Base-by-base conservation (phyloP, 2,888 invertebrate species). In the Cosmia trapezina region DNA sequence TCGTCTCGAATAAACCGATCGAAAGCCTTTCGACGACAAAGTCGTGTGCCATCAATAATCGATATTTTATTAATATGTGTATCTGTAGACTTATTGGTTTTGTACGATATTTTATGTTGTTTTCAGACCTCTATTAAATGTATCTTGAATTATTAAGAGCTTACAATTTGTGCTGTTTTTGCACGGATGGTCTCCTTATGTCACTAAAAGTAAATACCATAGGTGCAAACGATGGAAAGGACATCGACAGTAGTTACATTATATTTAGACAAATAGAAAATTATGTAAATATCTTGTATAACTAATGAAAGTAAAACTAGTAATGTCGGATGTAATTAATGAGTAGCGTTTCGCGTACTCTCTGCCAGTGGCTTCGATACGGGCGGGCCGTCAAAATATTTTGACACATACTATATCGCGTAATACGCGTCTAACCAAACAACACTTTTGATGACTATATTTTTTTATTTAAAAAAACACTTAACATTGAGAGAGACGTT, bases 251-350 rank as follows among this genome's bases (percentile, higher is more conserved):
- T 74, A 73, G 73, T 81, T 78, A 70, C 33, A 85, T 85, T 83
- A 81, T 80, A 87, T 84, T 84, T 81, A 78, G 51, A 83, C 83
- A 83, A 87, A 87, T 87, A 88, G 89, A 89, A 88, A 89, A 90
- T 89, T 91, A 90, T 89, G 89, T 90, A 91, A 92, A 92, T 91
- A 87, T 90, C 89, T 94, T 94, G 93, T 94, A 91, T 93, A 94
- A 94, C 92, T 93, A 91, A 94, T 91, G 94, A 95, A 95, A 95
- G 94, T 93, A 86, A 90, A 89, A 91, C 92, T 88, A 90, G 89
- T 89, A 89, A 90, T 90, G 91, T 93, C 91, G 88, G 90, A 88
- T 91, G 89, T 92, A 93, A 94, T 94, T 94, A 95, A 93, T 92
- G 91, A 91, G 92, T 89, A 89, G 86, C 88, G 87, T 92, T 92